phyloP scores from a whole-genome alignment of 1,140 invertebrate genomes.

The Drosophila persimilis region DNA sequence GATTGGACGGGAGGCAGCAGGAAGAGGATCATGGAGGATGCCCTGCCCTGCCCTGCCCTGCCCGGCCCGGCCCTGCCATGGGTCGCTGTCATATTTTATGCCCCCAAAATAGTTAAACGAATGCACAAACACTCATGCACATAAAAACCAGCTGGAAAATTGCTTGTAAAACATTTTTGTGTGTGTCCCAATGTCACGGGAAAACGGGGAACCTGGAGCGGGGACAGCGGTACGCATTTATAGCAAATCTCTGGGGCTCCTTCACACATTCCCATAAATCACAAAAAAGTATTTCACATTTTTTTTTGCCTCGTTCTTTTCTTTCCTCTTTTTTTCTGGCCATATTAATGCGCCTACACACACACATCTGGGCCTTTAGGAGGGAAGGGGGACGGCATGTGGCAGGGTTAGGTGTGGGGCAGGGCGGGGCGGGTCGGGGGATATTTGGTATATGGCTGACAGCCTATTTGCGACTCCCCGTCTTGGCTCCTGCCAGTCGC shows the following conservation, averaged over 20 bases:
- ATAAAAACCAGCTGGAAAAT: conserved; percentile 79
- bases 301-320: conserved; percentile 32
- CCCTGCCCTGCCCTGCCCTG: too few species aligned
- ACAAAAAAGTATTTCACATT: conserved; percentile 79
- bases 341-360: conserved; percentile 77
- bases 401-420: conserved; percentile 1
- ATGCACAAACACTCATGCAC: conserved; percentile 75
- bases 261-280: conserved; percentile 75
- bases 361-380: conserved; percentile 31
- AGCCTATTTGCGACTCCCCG: conserved; percentile 65
- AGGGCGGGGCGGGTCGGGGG: not conserved
- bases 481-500: conserved; percentile 68
- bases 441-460: conserved; percentile 61
- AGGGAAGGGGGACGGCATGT: too few species aligned
- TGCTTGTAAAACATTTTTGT: conserved; percentile 81
- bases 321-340: conserved; percentile 31
- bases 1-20: conserved; percentile 9
- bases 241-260: conserved; percentile 70
- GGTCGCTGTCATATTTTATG: conserved; percentile 68
- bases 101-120: conserved; percentile 69
- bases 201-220: not conserved
- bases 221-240: conserved; percentile 48
- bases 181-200: conserved; percentile 37
- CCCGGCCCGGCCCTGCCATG: not conserved
- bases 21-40: conserved; percentile 1